These are phyloP conservation scores for Dryobotodes eremita DNA, from an alignment of 2,888 invertebrate genomes.

Conservation along the genomic window DNA sequence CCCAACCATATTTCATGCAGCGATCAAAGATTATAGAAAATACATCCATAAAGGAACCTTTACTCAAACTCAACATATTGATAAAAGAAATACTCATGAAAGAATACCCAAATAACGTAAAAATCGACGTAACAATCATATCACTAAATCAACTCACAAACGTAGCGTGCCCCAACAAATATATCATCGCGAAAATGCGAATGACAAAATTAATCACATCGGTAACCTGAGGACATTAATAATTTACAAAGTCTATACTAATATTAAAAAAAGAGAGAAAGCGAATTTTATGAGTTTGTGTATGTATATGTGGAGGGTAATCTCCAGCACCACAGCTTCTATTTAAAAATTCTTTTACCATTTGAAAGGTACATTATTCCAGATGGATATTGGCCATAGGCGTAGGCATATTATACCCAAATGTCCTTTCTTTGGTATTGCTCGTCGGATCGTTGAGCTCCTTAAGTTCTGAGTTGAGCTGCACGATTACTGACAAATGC, in stretches of 20 bases:
- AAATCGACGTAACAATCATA: neutral
- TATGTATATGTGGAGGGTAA: no score
- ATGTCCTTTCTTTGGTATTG: no score
- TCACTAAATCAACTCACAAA: constrained; percentile 29
- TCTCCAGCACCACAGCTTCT: neutral
- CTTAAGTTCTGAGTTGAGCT: no score
- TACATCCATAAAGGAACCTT: neutral
- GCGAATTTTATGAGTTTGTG: neutral
- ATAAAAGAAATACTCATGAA: neutral
- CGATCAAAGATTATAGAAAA: no score
- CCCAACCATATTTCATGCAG: no score
- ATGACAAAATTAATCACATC: constrained; percentile 46
- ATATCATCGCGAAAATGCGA: constrained; percentile 22
- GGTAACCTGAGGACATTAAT: constrained; percentile 15
- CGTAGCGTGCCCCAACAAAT: constrained; percentile 42
- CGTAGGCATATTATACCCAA: no score
- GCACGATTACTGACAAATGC: no score
- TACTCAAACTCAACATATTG: neutral
- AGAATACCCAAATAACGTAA: neutral
- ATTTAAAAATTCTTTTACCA: neutral
- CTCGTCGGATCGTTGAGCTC: no score
- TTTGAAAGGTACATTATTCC: no score
- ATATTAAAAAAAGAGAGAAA: neutral
- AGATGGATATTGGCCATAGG: no score
- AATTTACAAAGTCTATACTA: constrained; percentile 3